Conservation (phyloP, 2,797 vertebrate genomes). For the Tokudaia muenninki region DNA sequence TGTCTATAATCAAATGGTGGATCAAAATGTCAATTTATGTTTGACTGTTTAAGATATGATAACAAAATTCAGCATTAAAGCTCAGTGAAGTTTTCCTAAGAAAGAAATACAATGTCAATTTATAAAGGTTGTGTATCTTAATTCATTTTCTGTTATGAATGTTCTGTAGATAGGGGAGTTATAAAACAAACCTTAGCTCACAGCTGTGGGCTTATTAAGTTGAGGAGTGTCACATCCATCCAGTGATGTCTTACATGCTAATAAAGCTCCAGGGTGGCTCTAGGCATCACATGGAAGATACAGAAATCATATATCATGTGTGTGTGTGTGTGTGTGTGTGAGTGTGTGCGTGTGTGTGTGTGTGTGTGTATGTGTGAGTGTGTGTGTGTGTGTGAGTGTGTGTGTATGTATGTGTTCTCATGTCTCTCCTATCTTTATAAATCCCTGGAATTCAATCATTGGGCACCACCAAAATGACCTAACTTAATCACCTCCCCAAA, state of each 20-base stretch:
- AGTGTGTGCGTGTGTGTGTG: not conserved
- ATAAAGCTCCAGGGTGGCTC: not conserved
- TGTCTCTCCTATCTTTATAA: not conserved
- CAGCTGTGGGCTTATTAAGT: not conserved
- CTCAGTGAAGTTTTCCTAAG: conserved; percentile 1
- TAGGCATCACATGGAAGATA: not conserved
- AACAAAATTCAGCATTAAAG: not conserved
- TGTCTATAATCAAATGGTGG: not conserved
- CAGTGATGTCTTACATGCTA: not conserved
- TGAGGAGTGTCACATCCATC: not conserved
- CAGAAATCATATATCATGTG: not conserved
- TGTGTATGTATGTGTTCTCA: not conserved
- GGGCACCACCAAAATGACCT: not conserved
- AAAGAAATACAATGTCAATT: not conserved
- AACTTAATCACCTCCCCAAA: not conserved
- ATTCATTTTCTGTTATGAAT: not conserved
- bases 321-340: not conserved
- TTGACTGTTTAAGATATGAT: not conserved
- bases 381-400: not conserved
- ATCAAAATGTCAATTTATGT: not conserved
- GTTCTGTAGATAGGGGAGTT: not conserved
- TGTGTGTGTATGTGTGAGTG: not conserved
- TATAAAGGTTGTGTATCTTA: not conserved
- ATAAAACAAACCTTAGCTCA: not conserved
- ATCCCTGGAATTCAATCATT: not conserved